Base-by-base conservation (phyloP, 2,888 invertebrate genomes). In the Carterocephalus palaemon region DNA sequence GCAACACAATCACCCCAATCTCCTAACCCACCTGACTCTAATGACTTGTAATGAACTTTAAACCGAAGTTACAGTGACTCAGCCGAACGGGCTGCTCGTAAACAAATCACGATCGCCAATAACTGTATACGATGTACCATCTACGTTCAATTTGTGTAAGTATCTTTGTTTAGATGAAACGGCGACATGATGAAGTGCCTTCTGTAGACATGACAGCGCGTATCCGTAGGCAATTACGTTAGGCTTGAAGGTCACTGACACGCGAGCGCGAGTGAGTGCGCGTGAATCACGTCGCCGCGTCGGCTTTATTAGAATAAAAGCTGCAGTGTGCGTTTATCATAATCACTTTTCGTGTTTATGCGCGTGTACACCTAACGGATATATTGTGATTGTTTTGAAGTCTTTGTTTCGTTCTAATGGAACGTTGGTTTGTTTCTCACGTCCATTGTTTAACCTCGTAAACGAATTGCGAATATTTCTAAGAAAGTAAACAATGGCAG, bases 171-270 rank as follows among this genome's bases (percentile, higher is more conserved):
- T 69, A 62, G 67, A 65, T 64, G 57, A 70, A 68, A 64, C 70
- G 64, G 62, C 62, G 55, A 57, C 60, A 57, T 67, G 70, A 71
- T 68, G 61, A 64, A 67, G 66, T 67, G 61, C 64, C n/a, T n/a
- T n/a, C n/a, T n/a, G 60, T 60, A 67, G 50, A 65, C 64, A 59
- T 56, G 53, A 56, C 56, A 58, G 54, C 49, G 58, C 60, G 64
- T 67, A 74, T 76, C 75, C 78, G 75, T 67, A 62, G 64, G 58
- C 59, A 64, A 69, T 67, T 67, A 66, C 62, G 61, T n/a, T n/a
- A n/a, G n/a, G n/a, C n/a, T n/a, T 64, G 75, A 79, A 81, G 80
- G 79, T 81, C 79, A 77, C 59, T 79, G 77, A 82, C 77, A 75
- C 70, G 67, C 54, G 50, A 40, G 45, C 52, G 50, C 55, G 53